Evolutionary conservation across 2,113 vertebrate genomes (phyloP), one percentile per base, ranked within the genome.

Genomic region (Arothron firmamentum): DNA sequence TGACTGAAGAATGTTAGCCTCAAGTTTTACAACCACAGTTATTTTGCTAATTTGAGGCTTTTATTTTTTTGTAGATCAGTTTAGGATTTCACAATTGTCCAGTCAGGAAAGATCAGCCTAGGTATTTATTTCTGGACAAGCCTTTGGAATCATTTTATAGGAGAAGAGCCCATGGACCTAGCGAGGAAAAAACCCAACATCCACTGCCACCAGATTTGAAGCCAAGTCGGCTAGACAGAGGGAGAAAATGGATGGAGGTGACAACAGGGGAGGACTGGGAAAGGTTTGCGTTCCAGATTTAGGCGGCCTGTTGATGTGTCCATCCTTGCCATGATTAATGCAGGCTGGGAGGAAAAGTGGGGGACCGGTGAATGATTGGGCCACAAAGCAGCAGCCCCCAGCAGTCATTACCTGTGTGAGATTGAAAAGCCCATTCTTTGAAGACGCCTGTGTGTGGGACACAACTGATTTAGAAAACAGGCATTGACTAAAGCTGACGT

Each of bases 391-490:
- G 64, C 54, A 62, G 59, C 59, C 54, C 25, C 19, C 16, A 65
- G 60, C 55, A 54, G 47, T 56, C 48, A 81, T 92, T 92, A 92
- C 91, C 91, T 92, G 90, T 87, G 85, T 85, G 53, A 87, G 59
- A 82, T 86, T 87, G 81, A 88, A 90, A 88, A 88, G 80, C 69
- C 90, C 90, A 88, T 91, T 92, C 90, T 85, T 92, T 88, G 86
- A 67, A 75, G 85, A 19, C 63, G 82, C 90, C 91, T 92, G 91
- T 80, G 76, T 89, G 82, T 81, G 84, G 87, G 89, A 92, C 74
- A 92, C 80, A 90, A 90, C 77, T 79, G 65, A 72, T 87, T 90
- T 84, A 88, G 78, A 88, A 67, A 86, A 74, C 48, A 81, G 56
- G 47, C 48, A 76, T 58, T 52, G 50, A 68, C 62, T 65, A 66